Base-by-base conservation (phyloP, 2,888 invertebrate genomes). In the Vandiemenella viatica region DNA sequence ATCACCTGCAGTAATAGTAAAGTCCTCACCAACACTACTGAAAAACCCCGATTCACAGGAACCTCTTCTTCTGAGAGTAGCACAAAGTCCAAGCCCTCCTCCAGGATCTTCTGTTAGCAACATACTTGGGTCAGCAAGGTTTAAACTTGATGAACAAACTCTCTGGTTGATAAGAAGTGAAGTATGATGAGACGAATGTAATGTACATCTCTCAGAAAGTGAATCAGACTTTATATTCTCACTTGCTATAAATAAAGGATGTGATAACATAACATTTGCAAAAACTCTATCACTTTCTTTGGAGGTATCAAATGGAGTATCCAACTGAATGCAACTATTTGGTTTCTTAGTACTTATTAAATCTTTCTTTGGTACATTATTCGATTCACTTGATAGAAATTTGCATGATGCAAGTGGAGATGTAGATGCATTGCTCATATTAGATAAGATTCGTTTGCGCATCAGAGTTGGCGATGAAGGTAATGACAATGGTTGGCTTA, bases 31-130 rank as follows among this genome's bases (percentile, higher is more conserved):
- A 54, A 86, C 83, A 58, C 85, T 87, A 48, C 87, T 87, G 73
- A 87, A 90, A 63, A 90, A 89, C 17, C 90, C 90, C 57, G 85
- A 85, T 65, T 90, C 90, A 64, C 88, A 88, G 17, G 88, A 89
- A 49, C 85, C 89, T 42, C 88, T 75, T 16, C 88, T 69, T 23
- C 79, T 72, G n/a, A 80, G 66, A 21, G 58, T 46, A 10, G 43
- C 22, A 7, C 46, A 40, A n/a, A 19, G 43, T 19, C 49, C 38
- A 23, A 48, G 43, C 16, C 43, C 41, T 5, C 38, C 45, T 8
- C 47, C 48, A 16, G 42, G 44, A 16, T 48, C 51, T 22, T 49
- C 52, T 20, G 40, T 22, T 21, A 50, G 44, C 17, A 52, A 40
- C 13, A 50, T 37, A n/a, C 48, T 37, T 5, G 48, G 41, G 37